Percentiles rank a stretch among this genome's conserved stretches.
phyloP scores from a whole-genome alignment of 2,113 vertebrate genomes.

The Neomonachus schauinslandi region DNA sequence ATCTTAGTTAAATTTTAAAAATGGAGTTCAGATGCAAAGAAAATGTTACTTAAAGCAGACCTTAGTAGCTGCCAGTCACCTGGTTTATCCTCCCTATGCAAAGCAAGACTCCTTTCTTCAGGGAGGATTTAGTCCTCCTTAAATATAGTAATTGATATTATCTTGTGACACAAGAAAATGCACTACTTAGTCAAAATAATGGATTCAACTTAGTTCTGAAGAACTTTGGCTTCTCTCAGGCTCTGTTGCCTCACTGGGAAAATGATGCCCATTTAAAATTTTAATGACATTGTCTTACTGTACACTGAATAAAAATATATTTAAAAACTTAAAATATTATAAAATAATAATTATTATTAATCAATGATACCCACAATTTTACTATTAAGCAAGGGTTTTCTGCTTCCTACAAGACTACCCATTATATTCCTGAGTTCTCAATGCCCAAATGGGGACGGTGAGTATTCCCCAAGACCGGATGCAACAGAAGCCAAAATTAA shows the following conservation, averaged over 20 bases:
- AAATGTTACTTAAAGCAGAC: constrained; percentile 18
- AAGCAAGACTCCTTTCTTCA: background rate
- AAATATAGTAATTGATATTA: background rate
- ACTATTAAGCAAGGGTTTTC: background rate
- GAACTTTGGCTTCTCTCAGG: background rate
- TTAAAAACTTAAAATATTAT: background rate
- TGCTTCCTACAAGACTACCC: background rate
- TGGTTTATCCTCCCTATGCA: background rate
- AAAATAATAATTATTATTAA: background rate
- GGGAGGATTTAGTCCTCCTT: background rate
- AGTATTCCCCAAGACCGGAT: background rate
- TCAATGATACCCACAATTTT: background rate
- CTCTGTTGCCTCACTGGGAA: background rate
- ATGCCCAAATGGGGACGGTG: background rate
- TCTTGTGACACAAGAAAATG: background rate
- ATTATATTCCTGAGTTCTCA: background rate
- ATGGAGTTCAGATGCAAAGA: constrained; percentile 26
- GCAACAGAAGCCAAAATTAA: background rate
- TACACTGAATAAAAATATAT: background rate
- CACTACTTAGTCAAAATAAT: background rate
- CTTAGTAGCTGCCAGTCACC: background rate
- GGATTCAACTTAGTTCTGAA: background rate
- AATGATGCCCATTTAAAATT: background rate
- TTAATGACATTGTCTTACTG: background rate
- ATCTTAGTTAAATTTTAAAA: constrained; percentile 46